A percentile compares a stretch with the other conserved stretches of the same genome.
These are phyloP conservation scores for Xestia c-nigrum DNA, from an alignment of 2,888 invertebrate genomes.

Conservation along the genomic window DNA sequence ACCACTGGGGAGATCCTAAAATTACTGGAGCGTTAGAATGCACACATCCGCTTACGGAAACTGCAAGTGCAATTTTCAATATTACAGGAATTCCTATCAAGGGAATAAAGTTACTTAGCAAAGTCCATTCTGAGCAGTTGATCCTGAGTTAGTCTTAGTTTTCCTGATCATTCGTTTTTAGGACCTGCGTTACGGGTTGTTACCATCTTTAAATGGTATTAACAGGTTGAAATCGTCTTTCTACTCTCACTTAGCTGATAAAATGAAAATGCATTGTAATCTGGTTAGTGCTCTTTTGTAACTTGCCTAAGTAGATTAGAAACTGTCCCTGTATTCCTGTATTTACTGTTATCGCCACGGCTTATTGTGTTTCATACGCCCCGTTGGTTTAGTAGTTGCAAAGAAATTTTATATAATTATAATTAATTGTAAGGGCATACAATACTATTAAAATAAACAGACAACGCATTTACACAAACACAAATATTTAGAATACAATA, in stretches of 20 bases:
- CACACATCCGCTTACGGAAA: slow-evolving; percentile 10
- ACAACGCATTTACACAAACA: too few relatives aligned
- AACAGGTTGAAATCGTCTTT: slow-evolving; percentile 39
- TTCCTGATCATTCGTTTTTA: slow-evolving; percentile 58
- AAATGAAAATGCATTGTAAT: slow-evolving; percentile 51
- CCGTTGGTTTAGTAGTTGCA: background rate
- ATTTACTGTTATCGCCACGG: background rate
- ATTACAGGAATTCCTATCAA: slow-evolving; percentile 44
- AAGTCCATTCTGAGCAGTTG: slow-evolving; percentile 58
- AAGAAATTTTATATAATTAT: too few relatives aligned
- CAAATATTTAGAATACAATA: too few relatives aligned
- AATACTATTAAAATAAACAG: too few relatives aligned
- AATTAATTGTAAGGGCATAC: too few relatives aligned
- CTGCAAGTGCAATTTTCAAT: slow-evolving; percentile 49
- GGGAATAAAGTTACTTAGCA: slow-evolving; percentile 55
- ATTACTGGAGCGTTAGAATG: slow-evolving; percentile 36
- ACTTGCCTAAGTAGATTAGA: background rate
- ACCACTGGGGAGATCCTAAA: slow-evolving; percentile 32
- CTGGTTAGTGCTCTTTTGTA: slow-evolving; percentile 33
- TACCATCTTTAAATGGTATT: slow-evolving; percentile 35
- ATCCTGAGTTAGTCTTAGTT: slow-evolving; percentile 52
- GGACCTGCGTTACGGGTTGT: slow-evolving; percentile 39
- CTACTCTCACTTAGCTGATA: slow-evolving; percentile 48
- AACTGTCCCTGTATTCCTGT: background rate
- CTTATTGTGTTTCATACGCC: background rate